Evolutionary conservation across 2,113 vertebrate genomes (phyloP), one percentile per base, ranked within the genome.

Genomic region (Heterotis niloticus): DNA sequence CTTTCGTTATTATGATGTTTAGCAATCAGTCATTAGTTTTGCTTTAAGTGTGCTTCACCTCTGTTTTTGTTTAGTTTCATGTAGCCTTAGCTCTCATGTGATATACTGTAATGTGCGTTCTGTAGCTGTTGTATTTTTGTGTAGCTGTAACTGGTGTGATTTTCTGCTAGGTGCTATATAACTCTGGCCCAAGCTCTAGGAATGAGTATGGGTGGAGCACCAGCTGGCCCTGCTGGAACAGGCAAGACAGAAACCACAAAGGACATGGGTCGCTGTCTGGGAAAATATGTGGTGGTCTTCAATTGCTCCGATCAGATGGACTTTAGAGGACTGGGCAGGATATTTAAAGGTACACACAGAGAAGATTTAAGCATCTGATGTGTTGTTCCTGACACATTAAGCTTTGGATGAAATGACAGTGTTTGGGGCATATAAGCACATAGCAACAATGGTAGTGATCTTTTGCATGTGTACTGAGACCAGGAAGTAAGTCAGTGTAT

Each of bases 281-380:
- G 97, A 56, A 99, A 99, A 83, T 99, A 98, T 0, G 96, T 99
- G 1, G 96, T 99, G 60, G 96, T 99, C 78, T 99, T 99, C 88
- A 99, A 99, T 81, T 98, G 98, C 73, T 99, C 98, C 5, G 97
- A 99, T 78, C 98, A 99, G 87, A 99, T 99, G 98, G 96, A 99
- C 89, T 98, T 99, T 85, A 91, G 97, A 91, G 97, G 97, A 18
- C 90, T 99, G 77, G 98, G 98, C 56, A 92, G 98, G 84, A 98
- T 99, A 83, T 98, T 96, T 86, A 99, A 99, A 96, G 98, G 98
- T 90, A 69, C 57, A 81, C 85, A 60, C 18, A 23, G n/a, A 29
- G 23, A 18, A 44, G n/a, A 44, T 54, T 72, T 34, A 69, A 18
- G 34, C 34, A 44, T 34, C 17, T 34, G 9, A 34, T 44, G 67